Base-by-base conservation (phyloP, 2,888 invertebrate genomes). In the Apantesis nais region DNA sequence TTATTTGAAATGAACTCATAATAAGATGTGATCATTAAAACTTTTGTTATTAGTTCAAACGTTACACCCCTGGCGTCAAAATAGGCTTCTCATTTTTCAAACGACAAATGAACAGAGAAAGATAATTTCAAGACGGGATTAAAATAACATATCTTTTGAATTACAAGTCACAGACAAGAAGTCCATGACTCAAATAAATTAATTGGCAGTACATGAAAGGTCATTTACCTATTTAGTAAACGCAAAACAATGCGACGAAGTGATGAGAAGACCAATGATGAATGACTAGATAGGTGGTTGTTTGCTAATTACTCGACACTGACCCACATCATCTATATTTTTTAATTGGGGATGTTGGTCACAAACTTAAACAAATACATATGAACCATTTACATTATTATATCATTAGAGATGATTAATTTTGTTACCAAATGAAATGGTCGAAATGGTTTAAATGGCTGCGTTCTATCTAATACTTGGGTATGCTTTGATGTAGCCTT, bases 221-320 rank as follows among this genome's bases (percentile, higher is more conserved):
- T 19, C 60, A 66, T 37, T 44, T 31, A 44, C 7, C 62, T 34
- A 31, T 70, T 70, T 66, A 70, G 19, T 70, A 2, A 48, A 41
- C 48, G 39, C 29, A 29, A n/a, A 22, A 66, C 66, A 62, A 66
- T 62, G 52, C 39, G 25, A 39, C 25, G 25, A 52, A 71, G 39
- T n/a, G 41, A 66, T 52, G 48, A 64, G 58, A n/a, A 52, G 62
- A 34, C 58, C 66, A 52, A 67, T 63, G 71, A 67, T 67, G 48
- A 37, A 71, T 61, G 41, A n/a, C 14, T 52, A n/a, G 44, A 64
- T 60, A 60, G 62, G 39, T 62, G 14, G 62, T 52, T 67, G 31
- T 67, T 66, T 62, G 29, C 22, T 62, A 65, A 37, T 63, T 12
- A 58, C 34, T 48, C 39, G 64, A 39, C 71, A 63, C 48, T 71